phyloP scores from a whole-genome alignment of 2,797 vertebrate genomes.

The Australoheros facetus region DNA sequence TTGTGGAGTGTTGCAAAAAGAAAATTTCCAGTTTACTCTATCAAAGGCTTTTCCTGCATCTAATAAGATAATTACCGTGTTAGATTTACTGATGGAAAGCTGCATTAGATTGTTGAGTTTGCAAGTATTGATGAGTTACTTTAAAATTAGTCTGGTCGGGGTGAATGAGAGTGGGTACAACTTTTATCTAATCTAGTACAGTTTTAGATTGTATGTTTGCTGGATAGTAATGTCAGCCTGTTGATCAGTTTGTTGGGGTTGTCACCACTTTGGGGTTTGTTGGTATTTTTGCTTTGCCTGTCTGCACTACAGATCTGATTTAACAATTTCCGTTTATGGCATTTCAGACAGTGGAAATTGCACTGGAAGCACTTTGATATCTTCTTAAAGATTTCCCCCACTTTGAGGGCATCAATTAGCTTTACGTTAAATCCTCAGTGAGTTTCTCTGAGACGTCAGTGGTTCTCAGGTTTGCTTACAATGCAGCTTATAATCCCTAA shows the following conservation, averaged over 20 bases:
- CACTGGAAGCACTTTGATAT: background rate
- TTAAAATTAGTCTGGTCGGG: no score
- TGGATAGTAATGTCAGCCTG: background rate
- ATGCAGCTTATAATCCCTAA: background rate
- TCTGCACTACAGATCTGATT: background rate
- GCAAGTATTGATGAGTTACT: no score
- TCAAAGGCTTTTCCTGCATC: no score
- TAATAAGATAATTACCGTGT: no score
- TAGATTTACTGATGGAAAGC: no score
- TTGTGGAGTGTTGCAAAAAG: no score
- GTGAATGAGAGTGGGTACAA: no score
- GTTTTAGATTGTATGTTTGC: background rate
- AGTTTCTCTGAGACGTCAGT: background rate
- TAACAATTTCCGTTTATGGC: background rate
- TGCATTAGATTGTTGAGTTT: no score
- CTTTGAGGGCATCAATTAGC: background rate
- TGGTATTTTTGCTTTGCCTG: background rate
- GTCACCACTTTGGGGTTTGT: background rate
- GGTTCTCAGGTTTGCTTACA: background rate
- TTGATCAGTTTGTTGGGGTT: background rate
- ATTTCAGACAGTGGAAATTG: background rate
- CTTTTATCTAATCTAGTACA: no score
- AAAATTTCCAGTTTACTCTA: no score
- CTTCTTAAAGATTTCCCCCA: background rate
- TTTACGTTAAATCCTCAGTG: background rate